Evolutionary conservation across 1,140 invertebrate genomes (phyloP).

Genomic region (Cydia fagiglandana): DNA sequence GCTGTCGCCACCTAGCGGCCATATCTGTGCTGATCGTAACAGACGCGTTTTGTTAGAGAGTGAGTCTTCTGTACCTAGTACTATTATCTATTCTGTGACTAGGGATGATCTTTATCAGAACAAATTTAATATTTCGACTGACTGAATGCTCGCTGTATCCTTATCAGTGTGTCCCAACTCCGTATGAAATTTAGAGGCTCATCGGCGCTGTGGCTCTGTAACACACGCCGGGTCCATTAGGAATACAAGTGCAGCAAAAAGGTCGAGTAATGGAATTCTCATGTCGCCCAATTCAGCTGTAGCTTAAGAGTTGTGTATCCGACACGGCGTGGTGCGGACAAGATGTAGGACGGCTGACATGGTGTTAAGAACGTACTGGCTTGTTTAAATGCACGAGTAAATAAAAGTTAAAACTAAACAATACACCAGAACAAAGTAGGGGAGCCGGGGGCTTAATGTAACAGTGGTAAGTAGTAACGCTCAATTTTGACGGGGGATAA

Average conservation of each 20-base stretch:
- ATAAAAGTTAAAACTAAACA: too few species aligned
- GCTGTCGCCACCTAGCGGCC: too few species aligned
- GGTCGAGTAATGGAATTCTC: constrained; percentile 27
- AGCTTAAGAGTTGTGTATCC: background rate
- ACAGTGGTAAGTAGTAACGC: too few species aligned
- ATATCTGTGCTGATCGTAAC: too few species aligned
- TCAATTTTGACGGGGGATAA: too few species aligned
- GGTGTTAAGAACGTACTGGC: constrained; percentile 38
- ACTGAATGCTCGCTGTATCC: background rate
- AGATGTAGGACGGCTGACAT: constrained; percentile 30
- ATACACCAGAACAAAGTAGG: too few species aligned
- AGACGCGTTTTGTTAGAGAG: too few species aligned
- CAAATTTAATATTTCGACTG: background rate
- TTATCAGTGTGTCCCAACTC: background rate
- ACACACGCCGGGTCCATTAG: constrained; percentile 26
- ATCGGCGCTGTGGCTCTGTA: constrained; percentile 13
- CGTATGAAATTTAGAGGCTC: constrained; percentile 29
- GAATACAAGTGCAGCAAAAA: constrained; percentile 32
- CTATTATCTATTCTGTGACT: too few species aligned
- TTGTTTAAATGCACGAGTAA: background rate
- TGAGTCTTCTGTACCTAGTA: too few species aligned
- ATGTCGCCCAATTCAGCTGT: constrained; percentile 4
- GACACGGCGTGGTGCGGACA: background rate
- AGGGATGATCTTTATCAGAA: background rate
- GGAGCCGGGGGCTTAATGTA: too few species aligned